These are phyloP conservation scores for Pempheris klunzingeri DNA, from an alignment of 2,797 vertebrate genomes.

Conservation along the genomic window DNA sequence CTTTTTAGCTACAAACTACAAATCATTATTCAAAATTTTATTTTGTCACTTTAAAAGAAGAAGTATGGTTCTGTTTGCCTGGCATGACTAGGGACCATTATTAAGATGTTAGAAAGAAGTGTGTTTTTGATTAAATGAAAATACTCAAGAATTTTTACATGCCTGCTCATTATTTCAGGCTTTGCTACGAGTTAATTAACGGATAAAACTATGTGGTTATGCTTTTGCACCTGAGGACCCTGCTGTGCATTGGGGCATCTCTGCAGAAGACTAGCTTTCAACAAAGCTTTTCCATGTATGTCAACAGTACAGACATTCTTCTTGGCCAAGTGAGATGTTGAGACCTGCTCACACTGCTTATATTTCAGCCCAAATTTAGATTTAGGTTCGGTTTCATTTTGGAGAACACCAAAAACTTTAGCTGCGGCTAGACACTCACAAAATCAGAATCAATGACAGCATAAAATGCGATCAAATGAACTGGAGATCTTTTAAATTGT, in stretches of 20 bases:
- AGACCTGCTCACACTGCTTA: not conserved
- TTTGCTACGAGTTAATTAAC: not conserved
- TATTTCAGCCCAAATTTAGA: not conserved
- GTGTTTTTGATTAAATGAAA: not conserved
- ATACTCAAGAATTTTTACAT: not conserved
- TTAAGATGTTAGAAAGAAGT: not conserved
- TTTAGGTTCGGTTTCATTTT: not conserved
- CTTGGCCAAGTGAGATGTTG: conserved; percentile 17
- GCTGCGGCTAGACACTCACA: too few species aligned
- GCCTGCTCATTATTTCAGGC: not conserved
- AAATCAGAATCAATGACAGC: not conserved
- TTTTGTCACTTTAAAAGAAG: not conserved
- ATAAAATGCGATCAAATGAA: not conserved
- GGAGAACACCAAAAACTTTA: not conserved
- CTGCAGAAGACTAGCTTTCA: conserved; percentile 1
- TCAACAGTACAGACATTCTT: conserved; percentile 29
- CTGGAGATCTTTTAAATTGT: not conserved
- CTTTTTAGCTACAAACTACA: not conserved
- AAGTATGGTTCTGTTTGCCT: not conserved
- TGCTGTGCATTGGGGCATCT: not conserved
- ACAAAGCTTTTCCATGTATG: not conserved
- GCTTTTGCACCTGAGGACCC: not conserved
- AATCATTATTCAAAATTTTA: not conserved
- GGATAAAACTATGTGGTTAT: not conserved
- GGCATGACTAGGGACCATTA: not conserved